phyloP scores from a whole-genome alignment of 2,888 invertebrate species.

The Pseudanteris insignis region DNA sequence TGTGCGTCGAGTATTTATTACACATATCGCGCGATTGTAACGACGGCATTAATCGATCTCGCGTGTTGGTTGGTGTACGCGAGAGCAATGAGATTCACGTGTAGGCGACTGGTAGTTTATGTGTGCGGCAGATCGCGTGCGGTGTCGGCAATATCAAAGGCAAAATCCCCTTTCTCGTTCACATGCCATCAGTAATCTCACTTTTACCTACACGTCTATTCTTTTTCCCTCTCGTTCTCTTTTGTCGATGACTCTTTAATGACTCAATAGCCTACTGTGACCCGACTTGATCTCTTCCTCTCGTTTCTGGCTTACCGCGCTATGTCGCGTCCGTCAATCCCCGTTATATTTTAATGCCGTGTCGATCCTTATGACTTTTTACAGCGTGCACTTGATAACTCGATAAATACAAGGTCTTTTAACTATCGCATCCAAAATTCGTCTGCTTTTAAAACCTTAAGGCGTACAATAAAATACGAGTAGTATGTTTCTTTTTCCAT shows the following conservation, averaged over 20 bases:
- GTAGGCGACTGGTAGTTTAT: conserved; percentile 38
- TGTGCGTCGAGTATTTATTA: conserved; percentile 56
- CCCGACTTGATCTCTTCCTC: conserved; percentile 43
- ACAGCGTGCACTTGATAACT: no score
- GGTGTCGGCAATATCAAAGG: conserved; percentile 65
- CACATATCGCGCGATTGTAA: conserved; percentile 46
- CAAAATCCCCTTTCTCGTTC: conserved; percentile 46
- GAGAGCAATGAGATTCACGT: conserved; percentile 52
- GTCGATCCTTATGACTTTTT: no score
- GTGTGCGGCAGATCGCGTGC: conserved; percentile 62
- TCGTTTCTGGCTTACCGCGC: conserved; percentile 5
- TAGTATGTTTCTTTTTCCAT: no score
- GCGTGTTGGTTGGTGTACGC: conserved; percentile 47
- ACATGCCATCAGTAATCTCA: conserved; percentile 44
- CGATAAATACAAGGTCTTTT: no score
- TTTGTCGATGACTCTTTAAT: conserved; percentile 45
- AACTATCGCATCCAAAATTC: no score
- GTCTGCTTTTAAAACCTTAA: no score
- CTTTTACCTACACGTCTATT: conserved; percentile 42
- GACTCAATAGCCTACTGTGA: conserved; percentile 45
- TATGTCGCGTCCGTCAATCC: conserved; percentile 16
- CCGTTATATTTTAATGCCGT: conserved; percentile 37
- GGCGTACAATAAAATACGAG: no score
- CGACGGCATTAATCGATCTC: conserved; percentile 53
- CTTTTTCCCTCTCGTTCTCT: conserved; percentile 37